These are phyloP conservation scores for Dreissena rostriformis DNA, from an alignment of 1,140 invertebrate species.

Conservation along the genomic window DNA sequence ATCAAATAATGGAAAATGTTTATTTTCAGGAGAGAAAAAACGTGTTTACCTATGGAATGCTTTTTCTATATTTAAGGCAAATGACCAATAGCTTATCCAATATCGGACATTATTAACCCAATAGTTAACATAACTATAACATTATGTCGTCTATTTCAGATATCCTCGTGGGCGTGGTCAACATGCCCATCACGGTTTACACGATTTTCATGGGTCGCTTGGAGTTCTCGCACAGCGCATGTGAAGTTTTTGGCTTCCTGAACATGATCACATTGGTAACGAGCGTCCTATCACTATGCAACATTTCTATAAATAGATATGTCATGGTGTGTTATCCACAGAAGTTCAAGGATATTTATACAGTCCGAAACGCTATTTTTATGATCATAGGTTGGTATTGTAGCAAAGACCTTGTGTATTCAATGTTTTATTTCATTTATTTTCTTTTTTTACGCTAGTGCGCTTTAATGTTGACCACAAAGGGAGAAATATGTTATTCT, in stretches of 20 bases:
- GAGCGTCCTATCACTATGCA: constrained; percentile 59
- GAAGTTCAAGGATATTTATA: constrained; percentile 52
- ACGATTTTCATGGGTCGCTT: constrained; percentile 46
- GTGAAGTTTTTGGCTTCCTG: constrained; percentile 51
- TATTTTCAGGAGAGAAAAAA: too few relatives aligned
- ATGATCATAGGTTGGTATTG: constrained; percentile 53
- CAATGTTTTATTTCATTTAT: not conserved
- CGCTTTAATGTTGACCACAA: not conserved
- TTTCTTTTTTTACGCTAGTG: not conserved
- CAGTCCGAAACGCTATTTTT: constrained; percentile 19
- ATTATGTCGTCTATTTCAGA: constrained; percentile 31
- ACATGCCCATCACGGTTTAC: constrained; percentile 58
- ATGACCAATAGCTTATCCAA: too few relatives aligned
- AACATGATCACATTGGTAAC: constrained; percentile 60
- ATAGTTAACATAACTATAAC: too few relatives aligned
- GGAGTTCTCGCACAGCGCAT: constrained; percentile 33
- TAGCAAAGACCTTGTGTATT: too few relatives aligned
- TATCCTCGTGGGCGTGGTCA: constrained; percentile 52
- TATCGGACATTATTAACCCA: too few relatives aligned
- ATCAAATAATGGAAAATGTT: too few relatives aligned
- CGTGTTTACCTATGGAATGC: too few relatives aligned
- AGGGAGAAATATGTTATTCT: too few relatives aligned
- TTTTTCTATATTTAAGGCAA: too few relatives aligned
- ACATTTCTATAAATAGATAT: constrained; percentile 60
- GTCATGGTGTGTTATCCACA: constrained; percentile 50